A percentile compares a stretch with the other conserved stretches of the same genome.
These are phyloP conservation scores for Lagocephalus sceleratus DNA, from an alignment of 2,797 vertebrate genomes.

Conservation along the genomic window DNA sequence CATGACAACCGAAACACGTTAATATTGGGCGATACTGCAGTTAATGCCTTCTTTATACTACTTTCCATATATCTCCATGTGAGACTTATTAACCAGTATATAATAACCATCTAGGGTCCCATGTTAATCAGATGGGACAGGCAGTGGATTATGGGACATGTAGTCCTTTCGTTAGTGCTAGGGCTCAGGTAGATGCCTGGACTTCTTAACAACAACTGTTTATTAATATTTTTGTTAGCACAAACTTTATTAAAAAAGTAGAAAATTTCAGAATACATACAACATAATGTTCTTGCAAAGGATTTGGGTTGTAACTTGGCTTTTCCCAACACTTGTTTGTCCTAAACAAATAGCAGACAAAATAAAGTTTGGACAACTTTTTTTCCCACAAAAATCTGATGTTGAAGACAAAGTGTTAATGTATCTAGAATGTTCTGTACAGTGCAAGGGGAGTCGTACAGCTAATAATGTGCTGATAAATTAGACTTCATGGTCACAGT, in stretches of 20 bases:
- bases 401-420: slow-evolving; percentile 22
- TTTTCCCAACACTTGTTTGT: slow-evolving; percentile 2
- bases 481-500: slow-evolving; percentile 41
- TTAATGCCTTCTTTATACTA: slow-evolving; percentile 20
- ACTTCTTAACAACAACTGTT: neutral
- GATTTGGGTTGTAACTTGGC: slow-evolving; percentile 8
- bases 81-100: no score
- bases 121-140: no score
- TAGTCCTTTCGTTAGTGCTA: no score
- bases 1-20: slow-evolving; percentile 9
- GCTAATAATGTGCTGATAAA: slow-evolving; percentile 35
- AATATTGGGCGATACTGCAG: slow-evolving; percentile 26
- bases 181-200: neutral
- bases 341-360: slow-evolving; percentile 15
- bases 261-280: slow-evolving; percentile 8
- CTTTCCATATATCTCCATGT: neutral
- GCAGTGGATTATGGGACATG: no score
- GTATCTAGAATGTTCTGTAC: slow-evolving; percentile 14
- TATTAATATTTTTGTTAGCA: slow-evolving; percentile 8
- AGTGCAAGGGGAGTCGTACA: slow-evolving; percentile 33
- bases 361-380: slow-evolving; percentile 6
- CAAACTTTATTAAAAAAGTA: slow-evolving; percentile 10
- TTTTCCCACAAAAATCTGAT: slow-evolving; percentile 10
- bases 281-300: slow-evolving; percentile 2
- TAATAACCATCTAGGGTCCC: no score